A percentile compares a stretch with the other conserved stretches of the same genome.
phyloP scores from a whole-genome alignment of 1,140 invertebrate species.

The Vanessa atalanta region DNA sequence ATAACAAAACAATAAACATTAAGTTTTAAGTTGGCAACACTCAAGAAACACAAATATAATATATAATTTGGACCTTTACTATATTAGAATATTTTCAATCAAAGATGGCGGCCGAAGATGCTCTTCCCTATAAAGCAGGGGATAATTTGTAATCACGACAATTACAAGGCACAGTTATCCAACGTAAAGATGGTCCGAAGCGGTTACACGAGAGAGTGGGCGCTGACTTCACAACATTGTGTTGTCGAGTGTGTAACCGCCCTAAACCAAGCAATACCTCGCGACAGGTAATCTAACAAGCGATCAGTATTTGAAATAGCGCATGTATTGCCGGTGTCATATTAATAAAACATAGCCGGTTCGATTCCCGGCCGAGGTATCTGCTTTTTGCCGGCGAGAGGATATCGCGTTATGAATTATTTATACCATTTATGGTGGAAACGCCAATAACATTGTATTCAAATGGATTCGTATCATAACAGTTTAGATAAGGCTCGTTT shows the following conservation, averaged over 20 bases:
- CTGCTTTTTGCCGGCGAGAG: slow-evolving; percentile 35
- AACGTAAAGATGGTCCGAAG: not conserved
- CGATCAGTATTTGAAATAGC: slow-evolving; percentile 36
- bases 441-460: slow-evolving; percentile 45
- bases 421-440: slow-evolving; percentile 39
- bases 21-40: too few species aligned
- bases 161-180: not conserved
- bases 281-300: slow-evolving; percentile 20
- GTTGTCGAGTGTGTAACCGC: slow-evolving; percentile 20
- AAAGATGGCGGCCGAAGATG: too few species aligned
- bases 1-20: too few species aligned
- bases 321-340: slow-evolving; percentile 33
- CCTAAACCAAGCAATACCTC: not conserved
- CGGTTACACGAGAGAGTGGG: not conserved
- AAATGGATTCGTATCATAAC: slow-evolving; percentile 24
- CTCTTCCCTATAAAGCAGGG: not conserved
- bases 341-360: slow-evolving; percentile 43
- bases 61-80: too few species aligned
- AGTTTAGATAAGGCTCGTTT: slow-evolving; percentile 4
- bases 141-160: not conserved
- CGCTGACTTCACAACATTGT: slow-evolving; percentile 23
- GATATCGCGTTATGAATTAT: slow-evolving; percentile 41
- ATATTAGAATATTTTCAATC: too few species aligned
- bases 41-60: too few species aligned
- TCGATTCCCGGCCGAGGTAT: slow-evolving; percentile 34